These are phyloP conservation scores for Hyppa rectilinea DNA, from an alignment of 2,888 invertebrate genomes.

Conservation along the genomic window DNA sequence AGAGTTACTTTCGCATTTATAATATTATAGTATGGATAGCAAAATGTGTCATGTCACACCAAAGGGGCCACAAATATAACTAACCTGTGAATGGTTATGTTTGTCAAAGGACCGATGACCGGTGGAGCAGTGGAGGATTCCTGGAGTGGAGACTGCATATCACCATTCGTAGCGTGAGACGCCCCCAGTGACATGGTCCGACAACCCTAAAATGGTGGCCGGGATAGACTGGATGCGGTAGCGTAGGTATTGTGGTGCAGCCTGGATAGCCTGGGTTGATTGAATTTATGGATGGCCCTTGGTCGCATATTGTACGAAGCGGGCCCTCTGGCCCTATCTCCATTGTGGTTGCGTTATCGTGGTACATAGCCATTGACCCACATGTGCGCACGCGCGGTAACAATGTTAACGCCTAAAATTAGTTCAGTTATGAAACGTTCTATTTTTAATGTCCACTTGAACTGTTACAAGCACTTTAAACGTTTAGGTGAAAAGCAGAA, in stretches of 20 bases:
- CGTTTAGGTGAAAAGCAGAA: slow-evolving; percentile 23
- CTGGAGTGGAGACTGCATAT: neutral
- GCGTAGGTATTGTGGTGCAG: neutral
- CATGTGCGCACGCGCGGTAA: slow-evolving; percentile 53
- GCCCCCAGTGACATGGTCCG: neutral
- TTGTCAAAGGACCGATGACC: neutral
- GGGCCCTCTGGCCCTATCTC: slow-evolving; percentile 34
- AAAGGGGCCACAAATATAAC: neutral
- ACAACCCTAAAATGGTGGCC: neutral
- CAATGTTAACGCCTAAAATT: slow-evolving; percentile 64
- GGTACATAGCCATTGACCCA: slow-evolving; percentile 66
- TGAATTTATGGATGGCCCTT: neutral
- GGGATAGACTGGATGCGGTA: neutral
- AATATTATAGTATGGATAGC: too few species aligned
- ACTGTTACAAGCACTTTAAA: slow-evolving; percentile 46
- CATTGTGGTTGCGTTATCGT: slow-evolving; percentile 38
- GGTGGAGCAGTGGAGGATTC: neutral
- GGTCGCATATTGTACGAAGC: neutral
- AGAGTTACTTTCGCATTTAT: too few species aligned
- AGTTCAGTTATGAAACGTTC: slow-evolving; percentile 64
- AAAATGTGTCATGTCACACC: neutral
- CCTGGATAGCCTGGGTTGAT: neutral
- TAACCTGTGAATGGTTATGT: too few species aligned
- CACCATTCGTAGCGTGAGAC: neutral
- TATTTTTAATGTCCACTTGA: slow-evolving; percentile 65